Evolutionary conservation across 2,888 invertebrate genomes (phyloP).

Genomic region (Drosophila vallismaia): DNA sequence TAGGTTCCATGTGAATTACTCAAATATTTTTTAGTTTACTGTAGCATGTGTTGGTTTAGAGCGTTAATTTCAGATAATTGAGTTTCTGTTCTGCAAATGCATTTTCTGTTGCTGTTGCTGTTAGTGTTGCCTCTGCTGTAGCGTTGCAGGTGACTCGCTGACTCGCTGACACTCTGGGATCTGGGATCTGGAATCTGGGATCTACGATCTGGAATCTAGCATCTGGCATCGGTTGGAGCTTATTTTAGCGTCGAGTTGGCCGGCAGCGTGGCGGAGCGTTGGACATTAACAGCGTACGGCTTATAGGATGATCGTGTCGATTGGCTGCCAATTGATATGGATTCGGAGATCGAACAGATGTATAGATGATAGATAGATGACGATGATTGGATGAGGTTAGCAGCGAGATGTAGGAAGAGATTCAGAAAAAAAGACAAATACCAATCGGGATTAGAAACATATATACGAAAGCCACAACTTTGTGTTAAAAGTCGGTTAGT

Average conservation of each 20-base stretch:
- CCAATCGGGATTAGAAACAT: slow-evolving; percentile 45
- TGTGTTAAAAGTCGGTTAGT: slow-evolving; percentile 9
- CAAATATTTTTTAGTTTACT: slow-evolving; percentile 58
- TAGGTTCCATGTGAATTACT: slow-evolving; percentile 57
- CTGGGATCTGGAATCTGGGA: slow-evolving; percentile 7
- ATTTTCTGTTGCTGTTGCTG: slow-evolving; percentile 1
- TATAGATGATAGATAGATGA: slow-evolving; percentile 6
- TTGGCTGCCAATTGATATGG: slow-evolving; percentile 75
- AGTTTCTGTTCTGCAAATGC: slow-evolving; percentile 2
- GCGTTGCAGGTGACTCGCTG: slow-evolving; percentile 13
- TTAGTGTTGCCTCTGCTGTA: neutral
- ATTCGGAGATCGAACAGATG: slow-evolving; percentile 11
- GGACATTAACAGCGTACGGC: slow-evolving; percentile 85
- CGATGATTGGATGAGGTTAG: slow-evolving; percentile 33
- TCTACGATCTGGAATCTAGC: slow-evolving; percentile 1
- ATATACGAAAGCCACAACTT: slow-evolving; percentile 14
- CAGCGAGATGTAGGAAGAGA: slow-evolving; percentile 53
- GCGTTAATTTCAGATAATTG: slow-evolving; percentile 30
- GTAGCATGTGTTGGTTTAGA: slow-evolving; percentile 37
- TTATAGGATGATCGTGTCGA: slow-evolving; percentile 84
- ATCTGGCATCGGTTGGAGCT: slow-evolving; percentile 13
- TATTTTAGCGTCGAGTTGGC: slow-evolving; percentile 90
- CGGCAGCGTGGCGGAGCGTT: slow-evolving; percentile 94
- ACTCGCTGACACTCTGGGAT: slow-evolving; percentile 6
- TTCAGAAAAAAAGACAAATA: slow-evolving; percentile 63